Base-by-base conservation (phyloP, 2,797 vertebrate species). In the Neosilurus hyrtlii region DNA sequence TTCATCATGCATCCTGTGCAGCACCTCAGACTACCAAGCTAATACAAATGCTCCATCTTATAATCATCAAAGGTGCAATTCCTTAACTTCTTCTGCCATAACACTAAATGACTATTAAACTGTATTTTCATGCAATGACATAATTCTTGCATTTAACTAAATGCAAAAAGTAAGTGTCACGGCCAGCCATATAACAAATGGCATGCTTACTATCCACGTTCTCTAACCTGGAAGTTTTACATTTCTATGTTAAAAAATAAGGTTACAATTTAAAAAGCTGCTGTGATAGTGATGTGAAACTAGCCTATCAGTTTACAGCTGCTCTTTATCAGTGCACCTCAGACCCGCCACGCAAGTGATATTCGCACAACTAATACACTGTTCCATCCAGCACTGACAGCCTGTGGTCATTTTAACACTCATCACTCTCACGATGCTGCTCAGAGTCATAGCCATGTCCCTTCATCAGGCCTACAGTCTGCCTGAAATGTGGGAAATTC, bases 391-490 rank as follows among this genome's bases (percentile, higher is more conserved):
- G 88, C 89, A 88, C 88, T 91, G 84, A 93, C 89, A 91, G 86
- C 89, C 89, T 67, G 65, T 82, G 82, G 74, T 83, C 82, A 89
- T 89, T 89, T 91, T 90, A 90, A 92, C 92, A 92, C 90, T 91
- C 89, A 88, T 91, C 90, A 91, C 89, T 85, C 70, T 91, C 89
- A 89, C 89, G 83, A 88, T 91, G 89, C 91, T 89, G 90, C 90
- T 88, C 90, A 90, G 86, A 89, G 90, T 73, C 74, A n/a, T 77
- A 67, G 70, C 22, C 71, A 61, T 80, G 79, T 49, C 87, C 89
- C 89, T 89, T 70, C 72, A 84, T 92, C 89, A 89, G 83, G 87
- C 81, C 90, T 90, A 90, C 90, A 91, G 92, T 92, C 91, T 92
- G 86, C 89, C 89, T 86, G 84, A 71, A 22, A 37, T 89, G 88